Evolutionary conservation across 2,888 invertebrate species (phyloP).

Genomic region (Drosophila meridionalis): DNA sequence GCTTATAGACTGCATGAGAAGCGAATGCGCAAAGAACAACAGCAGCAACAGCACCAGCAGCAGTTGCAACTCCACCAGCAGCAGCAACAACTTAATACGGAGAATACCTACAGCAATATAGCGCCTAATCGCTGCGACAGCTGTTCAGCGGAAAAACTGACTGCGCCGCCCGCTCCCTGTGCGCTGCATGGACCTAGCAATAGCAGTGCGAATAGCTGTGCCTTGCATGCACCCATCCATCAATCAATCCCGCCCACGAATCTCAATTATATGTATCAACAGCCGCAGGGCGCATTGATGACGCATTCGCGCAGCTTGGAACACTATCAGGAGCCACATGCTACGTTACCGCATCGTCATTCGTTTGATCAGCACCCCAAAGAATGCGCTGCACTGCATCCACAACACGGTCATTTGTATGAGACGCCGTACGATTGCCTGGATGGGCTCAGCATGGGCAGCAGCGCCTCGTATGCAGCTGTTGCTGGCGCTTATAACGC

Average conservation of each 20-base stretch:
- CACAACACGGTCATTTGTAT: conserved; percentile 71
- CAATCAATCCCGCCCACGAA: conserved; percentile 49
- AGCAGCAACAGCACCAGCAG: conserved; percentile 69
- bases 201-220: conserved; percentile 48
- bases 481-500: conserved; percentile 83
- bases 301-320: conserved; percentile 85
- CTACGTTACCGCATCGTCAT: conserved; percentile 82
- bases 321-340: conserved; percentile 83
- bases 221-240: conserved; percentile 45
- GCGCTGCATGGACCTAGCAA: conserved; percentile 55
- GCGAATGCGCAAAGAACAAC: conserved; percentile 75
- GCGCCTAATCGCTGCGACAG: conserved; percentile 52
- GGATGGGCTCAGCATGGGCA: conserved; percentile 80
- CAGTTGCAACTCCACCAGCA: conserved; percentile 63
- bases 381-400: conserved; percentile 54
- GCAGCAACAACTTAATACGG: conserved; percentile 55
- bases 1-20: conserved; percentile 80
- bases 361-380: conserved; percentile 85
- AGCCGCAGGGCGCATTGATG: conserved; percentile 67
- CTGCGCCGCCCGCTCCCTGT: conserved; percentile 36
- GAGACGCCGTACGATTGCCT: conserved; percentile 83
- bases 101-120: conserved; percentile 71
- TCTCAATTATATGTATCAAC: conserved; percentile 63
- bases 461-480: conserved; percentile 79
- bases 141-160: conserved; percentile 45